Evolutionary conservation across 2,113 vertebrate genomes (phyloP).

Genomic region (Corythoichthys haematopterus): DNA sequence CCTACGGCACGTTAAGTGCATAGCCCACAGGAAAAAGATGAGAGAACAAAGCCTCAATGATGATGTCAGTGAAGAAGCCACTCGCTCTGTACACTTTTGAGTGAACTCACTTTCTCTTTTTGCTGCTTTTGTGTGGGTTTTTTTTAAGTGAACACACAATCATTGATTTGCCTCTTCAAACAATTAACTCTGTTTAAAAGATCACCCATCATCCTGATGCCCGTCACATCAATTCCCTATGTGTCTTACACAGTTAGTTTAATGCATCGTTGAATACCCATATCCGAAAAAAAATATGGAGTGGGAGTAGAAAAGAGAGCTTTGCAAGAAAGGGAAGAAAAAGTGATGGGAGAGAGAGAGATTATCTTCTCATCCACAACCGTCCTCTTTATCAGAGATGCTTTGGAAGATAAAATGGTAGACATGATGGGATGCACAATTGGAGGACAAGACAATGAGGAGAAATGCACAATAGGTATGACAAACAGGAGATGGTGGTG

Average conservation of each 20-base stretch:
- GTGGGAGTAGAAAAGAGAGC: neutral
- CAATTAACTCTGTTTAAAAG: neutral
- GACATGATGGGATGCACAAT: too few species aligned
- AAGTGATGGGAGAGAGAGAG: neutral
- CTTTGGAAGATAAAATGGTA: too few species aligned
- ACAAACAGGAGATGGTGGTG: too few species aligned
- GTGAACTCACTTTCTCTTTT: slow-evolving; percentile 1
- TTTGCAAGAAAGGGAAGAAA: neutral
- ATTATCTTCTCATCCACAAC: neutral
- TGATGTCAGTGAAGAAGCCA: neutral
- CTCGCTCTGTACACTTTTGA: slow-evolving; percentile 9
- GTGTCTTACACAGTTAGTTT: neutral
- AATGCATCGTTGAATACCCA: neutral
- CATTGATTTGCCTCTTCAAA: slow-evolving; percentile 20
- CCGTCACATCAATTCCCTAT: neutral
- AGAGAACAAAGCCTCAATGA: slow-evolving; percentile 25
- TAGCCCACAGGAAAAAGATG: slow-evolving; percentile 25
- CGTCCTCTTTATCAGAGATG: slow-evolving; percentile 1
- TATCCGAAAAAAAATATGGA: neutral
- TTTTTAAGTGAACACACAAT: slow-evolving; percentile 7
- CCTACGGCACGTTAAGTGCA: slow-evolving; percentile 14
- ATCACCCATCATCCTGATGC: slow-evolving; percentile 15
- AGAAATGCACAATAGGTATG: too few species aligned
- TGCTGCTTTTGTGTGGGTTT: neutral
- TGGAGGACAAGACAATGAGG: too few species aligned